Conservation (phyloP, 1,140 invertebrate genomes). For the Druon quercuslanigerum region DNA sequence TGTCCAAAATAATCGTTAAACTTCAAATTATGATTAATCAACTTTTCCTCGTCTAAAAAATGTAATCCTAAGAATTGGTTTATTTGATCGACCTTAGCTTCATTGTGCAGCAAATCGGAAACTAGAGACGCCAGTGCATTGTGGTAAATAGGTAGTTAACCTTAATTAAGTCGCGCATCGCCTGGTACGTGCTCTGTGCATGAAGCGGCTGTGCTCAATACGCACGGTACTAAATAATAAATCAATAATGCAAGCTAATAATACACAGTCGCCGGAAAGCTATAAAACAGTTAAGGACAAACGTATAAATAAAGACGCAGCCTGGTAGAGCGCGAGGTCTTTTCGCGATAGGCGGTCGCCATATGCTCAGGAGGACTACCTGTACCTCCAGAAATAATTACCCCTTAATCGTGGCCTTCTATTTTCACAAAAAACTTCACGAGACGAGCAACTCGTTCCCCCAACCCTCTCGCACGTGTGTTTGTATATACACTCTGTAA, state of each 20-base stretch:
- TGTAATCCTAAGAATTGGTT: too few species aligned
- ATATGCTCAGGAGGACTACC: slow-evolving; percentile 42
- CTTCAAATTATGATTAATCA: too few species aligned
- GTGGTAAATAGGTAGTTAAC: slow-evolving; percentile 63
- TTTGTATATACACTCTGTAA: neutral
- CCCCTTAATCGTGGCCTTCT: slow-evolving; percentile 42
- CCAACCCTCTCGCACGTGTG: slow-evolving; percentile 24
- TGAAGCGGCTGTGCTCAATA: slow-evolving; percentile 33
- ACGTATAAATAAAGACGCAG: neutral
- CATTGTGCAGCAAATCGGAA: slow-evolving; percentile 5
- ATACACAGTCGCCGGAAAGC: slow-evolving; percentile 41
- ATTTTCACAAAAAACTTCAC: slow-evolving; percentile 24
- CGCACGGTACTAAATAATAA: slow-evolving; percentile 60
- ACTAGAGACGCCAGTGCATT: slow-evolving; percentile 38
- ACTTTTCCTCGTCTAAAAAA: too few species aligned
- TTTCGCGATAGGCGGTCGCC: slow-evolving; percentile 43
- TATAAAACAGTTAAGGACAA: slow-evolving; percentile 30
- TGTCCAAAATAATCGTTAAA: too few species aligned
- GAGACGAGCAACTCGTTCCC: slow-evolving; percentile 15
- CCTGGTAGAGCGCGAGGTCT: neutral
- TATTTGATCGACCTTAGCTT: neutral
- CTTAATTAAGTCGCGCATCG: slow-evolving; percentile 63
- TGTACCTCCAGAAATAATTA: slow-evolving; percentile 57
- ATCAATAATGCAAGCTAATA: slow-evolving; percentile 65
- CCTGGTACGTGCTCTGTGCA: slow-evolving; percentile 32